phyloP scores from a whole-genome alignment of 2,113 vertebrate genomes.

The Charadrius vociferus region DNA sequence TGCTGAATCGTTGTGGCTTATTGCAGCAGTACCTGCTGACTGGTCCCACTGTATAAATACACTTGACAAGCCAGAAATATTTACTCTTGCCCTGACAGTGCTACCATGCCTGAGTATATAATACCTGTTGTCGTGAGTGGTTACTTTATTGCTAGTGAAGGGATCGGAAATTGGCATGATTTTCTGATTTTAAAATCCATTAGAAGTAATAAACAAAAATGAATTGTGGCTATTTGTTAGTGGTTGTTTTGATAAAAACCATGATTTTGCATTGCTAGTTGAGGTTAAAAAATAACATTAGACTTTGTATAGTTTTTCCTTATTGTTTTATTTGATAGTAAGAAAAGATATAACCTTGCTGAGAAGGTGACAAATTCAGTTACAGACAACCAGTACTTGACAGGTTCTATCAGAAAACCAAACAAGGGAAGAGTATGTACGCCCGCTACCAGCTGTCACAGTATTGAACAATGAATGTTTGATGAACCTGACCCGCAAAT shows the following conservation, averaged over 20 bases:
- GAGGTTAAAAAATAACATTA: conserved; percentile 11
- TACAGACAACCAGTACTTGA: conserved; percentile 76
- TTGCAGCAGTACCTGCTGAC: not conserved
- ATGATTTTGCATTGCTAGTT: not conserved
- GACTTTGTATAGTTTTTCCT: not conserved
- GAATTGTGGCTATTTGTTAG: not conserved
- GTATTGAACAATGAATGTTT: conserved; percentile 81
- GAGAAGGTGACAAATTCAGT: conserved; percentile 73
- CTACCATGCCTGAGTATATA: not conserved
- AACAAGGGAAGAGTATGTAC: conserved; percentile 70
- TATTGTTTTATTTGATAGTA: conserved; percentile 64
- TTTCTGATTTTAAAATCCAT: not conserved
- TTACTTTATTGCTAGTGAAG: not conserved
- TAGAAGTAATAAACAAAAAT: not conserved
- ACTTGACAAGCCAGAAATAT: not conserved
- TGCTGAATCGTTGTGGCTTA: not conserved
- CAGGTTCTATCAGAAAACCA: conserved; percentile 79
- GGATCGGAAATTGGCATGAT: not conserved
- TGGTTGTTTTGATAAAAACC: not conserved
- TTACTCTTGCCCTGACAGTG: not conserved
- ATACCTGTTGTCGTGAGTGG: not conserved
- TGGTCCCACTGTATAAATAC: not conserved
- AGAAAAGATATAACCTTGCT: conserved; percentile 68
- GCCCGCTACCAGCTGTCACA: conserved; percentile 72
- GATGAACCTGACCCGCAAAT: conserved; percentile 79